Evolutionary conservation across 92 coral and sea anemone species (phyloP).

Genomic region (Paragorgia papillata): DNA sequence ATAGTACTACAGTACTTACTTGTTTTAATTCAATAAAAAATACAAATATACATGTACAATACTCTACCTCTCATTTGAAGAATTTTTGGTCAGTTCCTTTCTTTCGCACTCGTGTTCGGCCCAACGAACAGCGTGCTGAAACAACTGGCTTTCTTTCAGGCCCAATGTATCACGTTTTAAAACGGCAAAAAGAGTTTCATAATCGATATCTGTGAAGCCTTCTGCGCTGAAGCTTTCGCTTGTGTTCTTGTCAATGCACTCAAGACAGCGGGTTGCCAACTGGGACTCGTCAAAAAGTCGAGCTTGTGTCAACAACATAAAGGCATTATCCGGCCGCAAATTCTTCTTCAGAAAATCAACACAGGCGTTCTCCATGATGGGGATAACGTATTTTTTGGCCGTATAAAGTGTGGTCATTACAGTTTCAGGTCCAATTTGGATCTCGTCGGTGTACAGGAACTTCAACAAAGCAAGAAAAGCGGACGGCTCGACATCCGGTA

Average conservation of each 20-base stretch:
- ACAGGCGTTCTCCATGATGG: constrained; percentile 91
- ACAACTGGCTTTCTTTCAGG: constrained; percentile 83
- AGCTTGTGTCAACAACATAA: constrained; percentile 95
- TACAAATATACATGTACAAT: no score
- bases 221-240: constrained; percentile 88
- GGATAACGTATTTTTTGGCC: constrained; percentile 95
- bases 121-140: constrained; percentile 86
- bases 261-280: constrained; percentile 83
- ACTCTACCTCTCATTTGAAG: constrained; percentile 77
- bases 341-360: constrained; percentile 96
- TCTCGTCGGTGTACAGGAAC: constrained; percentile 92
- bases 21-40: no score
- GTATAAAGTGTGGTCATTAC: constrained; percentile 98
- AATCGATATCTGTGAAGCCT: constrained; percentile 95
- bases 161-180: constrained; percentile 88
- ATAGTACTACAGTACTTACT: no score
- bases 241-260: constrained; percentile 92
- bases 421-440: constrained; percentile 96
- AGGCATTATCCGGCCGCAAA: constrained; percentile 91
- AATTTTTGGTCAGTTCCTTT: constrained; percentile 64
- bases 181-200: constrained; percentile 82
- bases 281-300: constrained; percentile 92
- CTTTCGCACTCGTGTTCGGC: constrained; percentile 92
- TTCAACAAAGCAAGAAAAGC: constrained; percentile 88
- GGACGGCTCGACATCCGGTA: constrained; percentile 91